phyloP scores from a whole-genome alignment of 2,888 invertebrate species.

The Dromius quadrimaculatus region DNA sequence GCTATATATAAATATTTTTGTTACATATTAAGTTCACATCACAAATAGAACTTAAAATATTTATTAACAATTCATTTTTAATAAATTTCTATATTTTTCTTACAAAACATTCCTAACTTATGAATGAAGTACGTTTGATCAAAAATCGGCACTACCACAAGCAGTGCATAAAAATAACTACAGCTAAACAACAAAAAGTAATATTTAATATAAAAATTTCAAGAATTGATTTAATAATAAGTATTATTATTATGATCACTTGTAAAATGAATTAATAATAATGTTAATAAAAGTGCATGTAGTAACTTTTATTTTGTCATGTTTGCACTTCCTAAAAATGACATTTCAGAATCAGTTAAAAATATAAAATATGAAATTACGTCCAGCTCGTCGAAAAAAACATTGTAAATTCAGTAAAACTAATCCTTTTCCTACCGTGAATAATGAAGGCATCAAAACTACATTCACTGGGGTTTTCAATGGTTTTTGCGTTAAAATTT shows the following conservation, averaged over 20 bases:
- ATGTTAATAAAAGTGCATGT: neutral
- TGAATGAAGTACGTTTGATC: conserved; percentile 23
- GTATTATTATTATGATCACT: neutral
- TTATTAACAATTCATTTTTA: conserved; percentile 41
- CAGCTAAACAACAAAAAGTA: neutral
- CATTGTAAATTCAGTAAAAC: conserved; percentile 26
- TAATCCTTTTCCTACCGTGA: conserved; percentile 54
- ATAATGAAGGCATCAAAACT: conserved; percentile 67
- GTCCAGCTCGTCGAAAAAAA: conserved; percentile 38
- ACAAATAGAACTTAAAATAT: conserved; percentile 23
- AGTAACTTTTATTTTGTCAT: conserved; percentile 6
- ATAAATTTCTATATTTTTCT: conserved; percentile 17
- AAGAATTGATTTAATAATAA: neutral
- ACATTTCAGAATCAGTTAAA: conserved; percentile 19
- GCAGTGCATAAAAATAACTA: neutral
- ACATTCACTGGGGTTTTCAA: conserved; percentile 75
- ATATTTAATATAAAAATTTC: neutral
- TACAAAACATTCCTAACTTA: conserved; percentile 45
- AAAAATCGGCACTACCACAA: neutral
- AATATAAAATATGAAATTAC: conserved; percentile 36
- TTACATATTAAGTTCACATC: conserved; percentile 45
- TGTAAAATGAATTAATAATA: neutral
- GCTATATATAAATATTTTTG: conserved; percentile 35
- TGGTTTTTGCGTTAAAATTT: conserved; percentile 76
- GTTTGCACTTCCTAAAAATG: conserved; percentile 5